Base-by-base conservation (phyloP, 2,888 invertebrate species). In the Platycheirus rosarum region DNA sequence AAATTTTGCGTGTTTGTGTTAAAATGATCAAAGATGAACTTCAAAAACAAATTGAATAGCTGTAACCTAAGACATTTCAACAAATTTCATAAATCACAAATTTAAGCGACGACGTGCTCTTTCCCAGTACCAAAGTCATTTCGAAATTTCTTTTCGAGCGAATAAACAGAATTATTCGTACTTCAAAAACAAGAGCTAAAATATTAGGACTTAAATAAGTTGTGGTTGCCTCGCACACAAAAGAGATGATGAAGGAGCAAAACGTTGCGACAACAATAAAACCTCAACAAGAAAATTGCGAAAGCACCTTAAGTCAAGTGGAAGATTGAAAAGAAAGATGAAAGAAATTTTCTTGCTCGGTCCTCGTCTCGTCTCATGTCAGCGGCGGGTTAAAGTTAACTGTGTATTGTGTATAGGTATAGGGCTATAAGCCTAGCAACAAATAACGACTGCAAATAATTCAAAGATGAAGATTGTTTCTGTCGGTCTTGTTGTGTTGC, bases 261-360 rank as follows among this genome's bases (percentile, higher is more conserved):
- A 79, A 65, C 63, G 13, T 65, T 63, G 57, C 75, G 42, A 69
- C 46, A 69, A 79, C 63, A 65, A 75, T 63, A 16, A 16, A 32
- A 13, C n/a, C 13, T 71, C 77, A 65, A 75, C 44, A 65, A 69
- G 75, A 79, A 79, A 79, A 74, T 79, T 79, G 75, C 57, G 75
- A 77, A 71, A 35, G 65, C 65, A 65, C 49, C 53, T 71, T 57
- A 70, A 82, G 71, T 82, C 71, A 76, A 76, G 42, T 51, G 63
- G 82, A 82, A 82, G 71, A 82, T 68, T 63, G 48, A 65, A 62
- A 65, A 48, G 55, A 71, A 68, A 77, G 63, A 82, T 77, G 77
- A 77, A 82, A 73, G 77, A 73, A 60, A 73, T 66, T 68, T 73
- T 77, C 63, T 55, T 60, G 13, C 66, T 48, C 63, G 65, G 29